Conservation (phyloP, 1,140 invertebrate genomes). For the Drosophila orena region DNA sequence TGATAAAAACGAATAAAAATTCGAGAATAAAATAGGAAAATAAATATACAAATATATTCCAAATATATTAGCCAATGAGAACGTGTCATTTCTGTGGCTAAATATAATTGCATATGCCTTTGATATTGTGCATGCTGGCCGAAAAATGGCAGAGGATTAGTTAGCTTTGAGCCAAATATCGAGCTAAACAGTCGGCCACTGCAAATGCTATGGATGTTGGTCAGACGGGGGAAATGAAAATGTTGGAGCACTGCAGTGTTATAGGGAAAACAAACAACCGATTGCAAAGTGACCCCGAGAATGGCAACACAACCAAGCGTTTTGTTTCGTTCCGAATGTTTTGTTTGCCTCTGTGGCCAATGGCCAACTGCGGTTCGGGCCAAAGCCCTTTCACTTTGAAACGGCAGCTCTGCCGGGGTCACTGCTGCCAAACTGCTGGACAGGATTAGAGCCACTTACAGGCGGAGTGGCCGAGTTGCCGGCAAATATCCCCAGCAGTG, state of each 20-base stretch:
- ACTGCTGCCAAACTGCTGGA: constrained; percentile 75
- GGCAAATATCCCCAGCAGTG: constrained; percentile 23
- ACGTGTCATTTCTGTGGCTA: no score
- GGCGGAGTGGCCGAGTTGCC: constrained; percentile 6
- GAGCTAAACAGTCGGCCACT: background rate
- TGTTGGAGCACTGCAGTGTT: constrained; percentile 17
- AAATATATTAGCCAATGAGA: no score
- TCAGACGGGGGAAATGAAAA: constrained; percentile 2
- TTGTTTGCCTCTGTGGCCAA: constrained; percentile 36
- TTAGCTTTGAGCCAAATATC: constrained; percentile 12
- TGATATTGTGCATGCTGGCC: constrained; percentile 25
- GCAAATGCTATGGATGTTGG: background rate
- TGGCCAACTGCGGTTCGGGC: constrained; percentile 58
- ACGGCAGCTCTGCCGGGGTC: constrained; percentile 55
- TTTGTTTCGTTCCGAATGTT: constrained; percentile 4
- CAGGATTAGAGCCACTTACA: constrained; percentile 73
- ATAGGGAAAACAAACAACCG: constrained; percentile 67
- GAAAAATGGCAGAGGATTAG: constrained; percentile 65
- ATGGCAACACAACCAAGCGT: constrained; percentile 15
- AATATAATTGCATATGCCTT: constrained; percentile 36
- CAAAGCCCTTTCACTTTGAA: constrained; percentile 77
- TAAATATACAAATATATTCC: no score
- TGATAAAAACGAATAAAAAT: background rate
- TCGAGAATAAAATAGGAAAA: background rate
- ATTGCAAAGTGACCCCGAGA: constrained; percentile 68